Percentiles rank a stretch among this genome's conserved stretches.
Evolutionary conservation across 2,888 invertebrate genomes (phyloP).

Genomic region (Pristionchus japonicus): DNA sequence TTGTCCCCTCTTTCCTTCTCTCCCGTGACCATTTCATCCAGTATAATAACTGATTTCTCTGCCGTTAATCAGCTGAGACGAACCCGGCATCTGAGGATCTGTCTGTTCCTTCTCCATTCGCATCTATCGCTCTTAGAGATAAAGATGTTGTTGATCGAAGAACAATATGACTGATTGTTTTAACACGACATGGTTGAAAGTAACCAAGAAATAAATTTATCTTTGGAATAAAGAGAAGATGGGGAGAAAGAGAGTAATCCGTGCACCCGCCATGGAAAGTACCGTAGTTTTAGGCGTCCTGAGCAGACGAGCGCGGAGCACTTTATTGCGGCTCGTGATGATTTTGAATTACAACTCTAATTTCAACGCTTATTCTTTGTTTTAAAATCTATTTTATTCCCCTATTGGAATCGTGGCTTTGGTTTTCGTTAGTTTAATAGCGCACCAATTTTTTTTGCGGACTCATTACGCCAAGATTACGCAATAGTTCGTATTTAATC

Average conservation of each 20-base stretch:
- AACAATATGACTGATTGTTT: background rate
- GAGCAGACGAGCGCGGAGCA: background rate
- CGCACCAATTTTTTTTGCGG: no score
- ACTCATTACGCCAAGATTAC: background rate
- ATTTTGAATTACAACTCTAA: background rate
- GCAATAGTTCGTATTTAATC: background rate
- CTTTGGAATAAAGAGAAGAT: background rate
- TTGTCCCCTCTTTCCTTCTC: background rate
- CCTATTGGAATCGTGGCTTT: background rate
- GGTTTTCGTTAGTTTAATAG: background rate
- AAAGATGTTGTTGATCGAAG: constrained; percentile 16
- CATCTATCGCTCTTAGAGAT: background rate
- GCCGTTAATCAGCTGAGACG: constrained; percentile 21
- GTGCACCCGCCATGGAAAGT: background rate
- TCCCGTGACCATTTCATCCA: constrained; percentile 15
- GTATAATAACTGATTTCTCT: background rate
- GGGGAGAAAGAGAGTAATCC: background rate
- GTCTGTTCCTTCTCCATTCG: background rate
- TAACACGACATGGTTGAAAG: background rate
- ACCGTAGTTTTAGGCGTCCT: background rate
- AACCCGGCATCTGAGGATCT: background rate
- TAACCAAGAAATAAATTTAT: background rate
- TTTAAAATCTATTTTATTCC: background rate
- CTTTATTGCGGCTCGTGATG: background rate
- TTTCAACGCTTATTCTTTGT: background rate